Evolutionary conservation across 1,140 invertebrate genomes (phyloP), one percentile per base, ranked within the genome.

Genomic region (Hetaerina americana): DNA sequence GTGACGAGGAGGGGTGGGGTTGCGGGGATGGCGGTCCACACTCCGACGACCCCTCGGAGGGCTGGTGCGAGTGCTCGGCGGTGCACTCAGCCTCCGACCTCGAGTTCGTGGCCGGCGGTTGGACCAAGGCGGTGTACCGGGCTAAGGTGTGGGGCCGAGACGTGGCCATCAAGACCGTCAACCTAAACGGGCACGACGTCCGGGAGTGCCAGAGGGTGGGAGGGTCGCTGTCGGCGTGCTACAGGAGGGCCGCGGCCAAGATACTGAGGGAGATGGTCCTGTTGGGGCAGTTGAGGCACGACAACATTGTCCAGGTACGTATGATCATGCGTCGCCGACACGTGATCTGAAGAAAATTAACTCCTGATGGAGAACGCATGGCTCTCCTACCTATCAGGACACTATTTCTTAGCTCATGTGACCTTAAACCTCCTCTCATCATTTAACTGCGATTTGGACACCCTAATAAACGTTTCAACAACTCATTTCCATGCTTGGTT

Each of bases 81-180:
- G 70, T 78, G 5, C 70, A 75, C 10, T 72, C 75, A 15, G 69
- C 77, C 15, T 70, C 26, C 0, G 75, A 77, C 25, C 66, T 76
- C 24, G 72, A 76, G 25, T 78, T 75, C 28, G 69, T 84, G 12
- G 80, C 79, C 5, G 77, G 78, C 25, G 84, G 84, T 0, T 85
- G 83, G 81, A 85, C 82, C 25, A 85, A 85, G 75, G 79, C 81
- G 12, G 83, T 84, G 6, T 84, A 81, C 75, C 80, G 76, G 18
- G 81, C 77, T 0, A 72, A 68, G 40, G 78, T 79, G 49, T 66
- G 76, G 8, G 79, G 78, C 5, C 24, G 73, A 49, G 67, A 74
- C 0, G 76, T 83, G 1, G 83, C 84, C 1, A 72, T 85, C 10
- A 85, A 85, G 74, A 82, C 79, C 0, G 81, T 84, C 15, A 82